Base-by-base conservation (phyloP, 2,797 vertebrate genomes). In the Melanotaenia maccullochi region DNA sequence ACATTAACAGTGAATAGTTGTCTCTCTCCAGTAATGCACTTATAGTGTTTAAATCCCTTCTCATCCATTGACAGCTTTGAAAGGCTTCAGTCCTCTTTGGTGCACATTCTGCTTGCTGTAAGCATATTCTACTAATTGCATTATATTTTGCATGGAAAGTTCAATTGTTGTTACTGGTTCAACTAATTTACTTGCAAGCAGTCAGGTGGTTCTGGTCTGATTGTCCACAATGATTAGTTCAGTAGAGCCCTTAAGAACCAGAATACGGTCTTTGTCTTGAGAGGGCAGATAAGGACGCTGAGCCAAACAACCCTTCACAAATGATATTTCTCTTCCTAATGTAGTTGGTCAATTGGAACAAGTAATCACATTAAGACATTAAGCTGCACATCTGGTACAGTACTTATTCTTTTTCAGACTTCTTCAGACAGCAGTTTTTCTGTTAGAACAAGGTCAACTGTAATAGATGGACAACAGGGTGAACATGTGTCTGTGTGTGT, bases 321-420 rank as follows among this genome's bases (percentile, higher is more conserved):
- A 82, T 40, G n/a, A 72, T 71, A 71, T 79, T 82, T 79, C 58
- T 66, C 64, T 73, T 70, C 67, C 69, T 64, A 73, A 84, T 84
- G 73, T 68, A 22, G 71, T 68, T 35, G 78, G 68, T 81, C 67
- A 85, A 89, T 87, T 65, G 63, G 84, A 91, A 88, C 87, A 82
- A 86, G 89, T 90, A 91, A 93, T 91, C 83, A 79, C 78, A 81
- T 93, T 88, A 93, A 85, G 79, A 89, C 82, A 88, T 90, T 88
- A 87, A 76, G 85, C 51, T 63, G 71, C 81, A 87, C 90, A 90
- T 90, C 89, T 90, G 90, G 74, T 67, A 36, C 49, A 12, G 74
- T 64, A 36, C 51, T 11, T 60, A 44, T 35, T 36, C 84, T 73
- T 59, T 68, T 78, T 73, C 67, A 65, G 76, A 73, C 65, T 1